Conservation (phyloP, 2,113 vertebrate species). For the Chloropsis cyanopogon region DNA sequence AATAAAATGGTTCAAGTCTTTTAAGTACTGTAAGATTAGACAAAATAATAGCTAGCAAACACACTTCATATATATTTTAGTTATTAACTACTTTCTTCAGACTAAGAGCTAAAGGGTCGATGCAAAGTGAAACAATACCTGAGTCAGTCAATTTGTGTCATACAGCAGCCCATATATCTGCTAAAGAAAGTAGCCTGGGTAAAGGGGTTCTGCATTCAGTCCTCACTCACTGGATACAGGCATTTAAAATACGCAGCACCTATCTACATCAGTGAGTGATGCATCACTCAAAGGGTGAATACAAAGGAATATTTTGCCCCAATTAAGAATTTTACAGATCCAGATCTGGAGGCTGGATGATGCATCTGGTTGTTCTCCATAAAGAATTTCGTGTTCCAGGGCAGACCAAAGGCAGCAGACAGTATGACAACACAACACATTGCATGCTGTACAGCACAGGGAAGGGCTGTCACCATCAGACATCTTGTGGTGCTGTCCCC, state of each 20-base stretch:
- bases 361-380: not conserved
- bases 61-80: not conserved
- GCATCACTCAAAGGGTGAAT: not conserved
- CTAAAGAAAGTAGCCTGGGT: not conserved
- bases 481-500: not conserved
- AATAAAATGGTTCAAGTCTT: not conserved
- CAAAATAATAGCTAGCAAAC: slow-evolving; percentile 56
- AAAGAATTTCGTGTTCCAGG: not conserved
- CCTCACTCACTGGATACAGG: not conserved
- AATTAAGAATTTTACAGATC: slow-evolving; percentile 21
- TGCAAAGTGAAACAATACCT: slow-evolving; percentile 57
- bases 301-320: slow-evolving; percentile 6
- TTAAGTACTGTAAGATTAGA: not conserved
- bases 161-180: slow-evolving; percentile 21
- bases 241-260: slow-evolving; percentile 32
- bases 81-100: slow-evolving; percentile 54
- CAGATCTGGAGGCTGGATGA: not conserved
- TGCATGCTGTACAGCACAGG: not conserved
- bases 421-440: not conserved
- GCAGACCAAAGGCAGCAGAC: slow-evolving; percentile 8
- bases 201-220: slow-evolving; percentile 7
- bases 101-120: slow-evolving; percentile 28
- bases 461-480: not conserved
- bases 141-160: slow-evolving; percentile 36
- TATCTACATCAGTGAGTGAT: not conserved